These are phyloP conservation scores for Bombus sibiricus DNA, from an alignment of 1,140 invertebrate genomes.

Conservation along the genomic window DNA sequence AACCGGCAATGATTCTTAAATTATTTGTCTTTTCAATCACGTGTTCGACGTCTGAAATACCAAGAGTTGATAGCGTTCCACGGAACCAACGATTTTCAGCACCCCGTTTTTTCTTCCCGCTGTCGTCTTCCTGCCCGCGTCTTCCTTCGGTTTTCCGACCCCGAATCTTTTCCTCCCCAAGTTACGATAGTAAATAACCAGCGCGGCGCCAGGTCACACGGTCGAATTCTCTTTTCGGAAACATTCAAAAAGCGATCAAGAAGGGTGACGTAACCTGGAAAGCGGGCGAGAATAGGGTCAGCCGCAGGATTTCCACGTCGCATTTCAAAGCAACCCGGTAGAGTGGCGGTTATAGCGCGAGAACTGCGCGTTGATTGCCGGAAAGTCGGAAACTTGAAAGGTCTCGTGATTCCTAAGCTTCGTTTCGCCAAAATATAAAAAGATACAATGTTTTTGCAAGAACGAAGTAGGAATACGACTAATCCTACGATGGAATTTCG, in stretches of 20 bases:
- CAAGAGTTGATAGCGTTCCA: neutral
- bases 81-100: neutral
- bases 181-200: neutral
- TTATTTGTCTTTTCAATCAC: neutral
- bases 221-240: neutral
- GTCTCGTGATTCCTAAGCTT: constrained; percentile 1
- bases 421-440: neutral
- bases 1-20: too few species aligned
- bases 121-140: too few species aligned
- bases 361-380: neutral
- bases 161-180: neutral
- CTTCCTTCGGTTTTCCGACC: neutral
- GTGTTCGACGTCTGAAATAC: too few species aligned
- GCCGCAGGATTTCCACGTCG: neutral
- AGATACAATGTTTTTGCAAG: neutral
- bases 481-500: constrained; percentile 4
- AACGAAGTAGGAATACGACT: neutral
- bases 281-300: neutral
- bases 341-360: neutral
- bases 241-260: constrained; percentile 23
- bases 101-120: too few species aligned
- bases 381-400: constrained; percentile 9
- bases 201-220: neutral
- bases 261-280: constrained; percentile 1
- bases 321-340: neutral